These are phyloP conservation scores for Platycercus adscitus DNA, from an alignment of 2,113 vertebrate species.

Conservation along the genomic window DNA sequence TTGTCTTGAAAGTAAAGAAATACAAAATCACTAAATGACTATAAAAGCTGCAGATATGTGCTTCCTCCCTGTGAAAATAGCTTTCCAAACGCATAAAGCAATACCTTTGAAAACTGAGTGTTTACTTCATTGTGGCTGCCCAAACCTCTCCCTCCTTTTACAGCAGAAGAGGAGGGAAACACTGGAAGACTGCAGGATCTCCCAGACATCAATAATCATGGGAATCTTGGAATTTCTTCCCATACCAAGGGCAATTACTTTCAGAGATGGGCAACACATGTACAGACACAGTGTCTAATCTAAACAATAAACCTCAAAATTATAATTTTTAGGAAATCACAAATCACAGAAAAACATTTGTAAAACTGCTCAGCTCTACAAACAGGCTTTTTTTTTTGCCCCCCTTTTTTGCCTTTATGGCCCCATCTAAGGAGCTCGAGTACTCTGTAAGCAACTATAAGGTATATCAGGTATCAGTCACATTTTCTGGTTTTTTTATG, in stretches of 20 bases:
- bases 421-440: not conserved
- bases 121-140: not conserved
- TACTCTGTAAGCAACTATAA: not conserved
- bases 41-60: not conserved
- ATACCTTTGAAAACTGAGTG: not conserved
- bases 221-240: not conserved
- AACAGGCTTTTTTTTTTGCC: not conserved
- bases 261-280: not conserved
- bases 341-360: not conserved
- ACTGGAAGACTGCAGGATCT: not conserved
- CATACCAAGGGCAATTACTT: not conserved
- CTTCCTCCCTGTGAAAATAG: not conserved
- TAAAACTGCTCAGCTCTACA: not conserved
- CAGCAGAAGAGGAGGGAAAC: not conserved
- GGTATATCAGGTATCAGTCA: not conserved
- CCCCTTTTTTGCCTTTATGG: not conserved
- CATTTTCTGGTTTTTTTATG: not conserved
- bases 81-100: not conserved
- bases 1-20: not conserved
- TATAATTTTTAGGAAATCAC: not conserved
- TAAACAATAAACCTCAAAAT: not conserved
- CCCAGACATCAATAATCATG: not conserved
- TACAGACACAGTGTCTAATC: not conserved
- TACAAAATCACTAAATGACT: not conserved
- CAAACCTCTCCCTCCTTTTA: not conserved